Conservation (phyloP, 2,113 vertebrate species). For the Charina bottae region DNA sequence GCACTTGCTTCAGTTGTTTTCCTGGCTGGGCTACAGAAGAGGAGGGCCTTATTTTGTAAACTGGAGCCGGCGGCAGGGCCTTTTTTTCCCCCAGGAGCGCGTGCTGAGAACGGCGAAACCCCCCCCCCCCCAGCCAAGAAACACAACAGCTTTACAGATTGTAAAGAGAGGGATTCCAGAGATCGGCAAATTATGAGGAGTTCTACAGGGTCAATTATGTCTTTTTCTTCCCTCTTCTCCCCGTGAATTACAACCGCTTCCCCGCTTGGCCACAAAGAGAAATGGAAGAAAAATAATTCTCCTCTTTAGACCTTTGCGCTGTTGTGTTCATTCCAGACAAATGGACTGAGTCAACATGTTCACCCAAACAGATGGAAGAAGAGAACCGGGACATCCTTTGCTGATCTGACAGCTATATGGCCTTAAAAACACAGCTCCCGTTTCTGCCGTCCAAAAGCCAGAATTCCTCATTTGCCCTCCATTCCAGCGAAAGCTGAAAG, state of each 20-base stretch:
- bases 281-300: background rate
- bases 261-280: background rate
- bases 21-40: background rate
- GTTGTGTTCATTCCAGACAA: conserved; percentile 21
- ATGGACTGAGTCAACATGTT: conserved; percentile 21
- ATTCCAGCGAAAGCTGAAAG: background rate
- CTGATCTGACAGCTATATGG: background rate
- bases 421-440: background rate
- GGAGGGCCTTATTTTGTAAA: background rate
- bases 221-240: background rate
- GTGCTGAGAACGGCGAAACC: background rate
- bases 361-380: background rate
- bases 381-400: background rate
- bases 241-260: background rate
- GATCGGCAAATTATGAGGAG: too few species aligned
- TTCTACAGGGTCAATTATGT: background rate
- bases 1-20: background rate
- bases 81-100: background rate
- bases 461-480: conserved; percentile 5
- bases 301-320: background rate
- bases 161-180: background rate
- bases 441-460: background rate
- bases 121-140: background rate
- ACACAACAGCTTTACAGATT: background rate
- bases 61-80: background rate